Percentiles rank a stretch among this genome's conserved stretches.
Conservation (phyloP, 2,113 vertebrate genomes). For the Chrysemys picta region DNA sequence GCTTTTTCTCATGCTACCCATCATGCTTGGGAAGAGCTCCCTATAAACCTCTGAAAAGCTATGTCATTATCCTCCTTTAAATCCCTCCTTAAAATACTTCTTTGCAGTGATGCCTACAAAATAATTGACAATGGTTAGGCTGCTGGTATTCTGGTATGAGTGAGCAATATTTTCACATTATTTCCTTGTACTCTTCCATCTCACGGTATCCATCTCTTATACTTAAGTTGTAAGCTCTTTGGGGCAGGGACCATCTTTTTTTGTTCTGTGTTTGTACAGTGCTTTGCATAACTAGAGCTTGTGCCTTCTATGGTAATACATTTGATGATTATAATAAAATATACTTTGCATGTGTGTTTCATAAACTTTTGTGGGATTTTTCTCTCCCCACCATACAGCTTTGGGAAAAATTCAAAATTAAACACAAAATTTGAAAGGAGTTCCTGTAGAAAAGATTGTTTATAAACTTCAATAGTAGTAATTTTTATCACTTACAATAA, state of each 20-base stretch:
- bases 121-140: not conserved
- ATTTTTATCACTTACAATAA: not conserved
- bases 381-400: not conserved
- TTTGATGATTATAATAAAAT: not conserved
- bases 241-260: not conserved
- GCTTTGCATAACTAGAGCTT: not conserved
- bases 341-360: not conserved
- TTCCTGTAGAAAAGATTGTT: not conserved
- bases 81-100: not conserved
- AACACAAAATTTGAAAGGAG: not conserved
- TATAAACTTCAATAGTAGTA: not conserved
- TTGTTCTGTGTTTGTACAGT: accelerated
- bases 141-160: not conserved
- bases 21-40: not conserved
- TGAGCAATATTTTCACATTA: not conserved
- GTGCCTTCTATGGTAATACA: not conserved
- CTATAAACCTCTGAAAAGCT: not conserved
- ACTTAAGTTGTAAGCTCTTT: not conserved
- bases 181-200: not conserved
- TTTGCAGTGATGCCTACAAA: not conserved
- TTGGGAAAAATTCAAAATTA: not conserved
- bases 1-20: not conserved
- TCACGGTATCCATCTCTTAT: not conserved
- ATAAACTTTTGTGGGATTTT: not conserved
- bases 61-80: not conserved